Evolutionary conservation across 2,113 vertebrate species (phyloP), one percentile per base, ranked within the genome.

Genomic region (Eonycteris spelaea): DNA sequence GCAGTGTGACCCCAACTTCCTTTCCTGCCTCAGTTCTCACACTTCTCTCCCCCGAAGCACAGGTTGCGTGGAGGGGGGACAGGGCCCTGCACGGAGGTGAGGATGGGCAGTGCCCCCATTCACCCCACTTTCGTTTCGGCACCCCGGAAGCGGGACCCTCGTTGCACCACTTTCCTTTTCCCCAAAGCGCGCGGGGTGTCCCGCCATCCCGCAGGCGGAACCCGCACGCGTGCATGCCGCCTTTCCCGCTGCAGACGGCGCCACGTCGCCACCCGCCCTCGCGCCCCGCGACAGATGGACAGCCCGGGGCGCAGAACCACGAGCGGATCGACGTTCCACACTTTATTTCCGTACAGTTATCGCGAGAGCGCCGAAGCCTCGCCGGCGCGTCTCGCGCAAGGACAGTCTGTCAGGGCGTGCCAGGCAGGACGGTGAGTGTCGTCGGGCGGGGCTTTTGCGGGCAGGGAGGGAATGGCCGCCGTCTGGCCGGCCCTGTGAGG

Each of bases 291-390:
- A 18, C 6, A 22, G 40, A n/a, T 0, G 7, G 10, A 16, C 40
- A 19, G 26, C n/a, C 40, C 40, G 14, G 4, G 0, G 59, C 26
- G 22, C 67, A 21, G 21, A 92, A 45, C n/a, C 67, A 85, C 79
- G 70, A 0, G 67, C 30, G 45, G 45, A 48, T 43, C 21, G 7
- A 4, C 16, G 95, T 96, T 90, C 79, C 96, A 94, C 90, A 38
- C 85, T 98, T 97, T 97, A 97, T 97, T 48, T 68, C 90, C 15
- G 51, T 2, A 84, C 92, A 83, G 90, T 63, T 59, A 43, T 78
- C 26, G 63, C 48, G 48, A 92, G 84, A 91, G 87, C 86, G 38
- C 45, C 24, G 33, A 9, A 74, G 77, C 67, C 85, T 15, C 80
- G 33, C 8, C 19, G 35, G 70, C 83, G 3, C 2, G 18, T 15